Evolutionary conservation across 2,888 invertebrate genomes (phyloP), one percentile per base, ranked within the genome.

Genomic region (Emmelina monodactyla): DNA sequence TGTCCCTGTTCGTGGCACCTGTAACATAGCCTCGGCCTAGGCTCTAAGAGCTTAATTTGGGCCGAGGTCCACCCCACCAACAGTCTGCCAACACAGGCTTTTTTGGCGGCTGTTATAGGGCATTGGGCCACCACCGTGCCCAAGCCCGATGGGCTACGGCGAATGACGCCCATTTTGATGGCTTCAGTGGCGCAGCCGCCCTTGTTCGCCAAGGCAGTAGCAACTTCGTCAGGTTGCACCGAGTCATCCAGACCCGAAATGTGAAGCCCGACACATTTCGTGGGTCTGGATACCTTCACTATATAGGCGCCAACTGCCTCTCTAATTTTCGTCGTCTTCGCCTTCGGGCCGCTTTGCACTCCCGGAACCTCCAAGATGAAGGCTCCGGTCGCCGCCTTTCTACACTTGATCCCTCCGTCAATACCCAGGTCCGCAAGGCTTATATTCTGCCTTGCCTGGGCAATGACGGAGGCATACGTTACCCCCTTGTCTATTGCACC

Each of bases 341-440:
- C n/a, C n/a, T n/a, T n/a, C n/a, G 3, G 5, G 12, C 10, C 9
- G 14, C 30, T 30, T 14, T 12, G 9, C 2, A 14, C 5, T 3
- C 30, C 30, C 2, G 30, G 30, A 13, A 30, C 30, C 14, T 30
- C 30, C 30, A 30, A 30, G 5, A 30, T 14, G n/a, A n/a, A n/a
- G n/a, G n/a, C n/a, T n/a, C n/a, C n/a, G n/a, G n/a, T n/a, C n/a
- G n/a, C n/a, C n/a, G n/a, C n/a, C n/a, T n/a, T n/a, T n/a, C n/a
- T n/a, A n/a, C n/a, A n/a, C n/a, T n/a, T n/a, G n/a, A n/a, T n/a
- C n/a, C n/a, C 10, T 3, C 4, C 30, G 5, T 3, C 30, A 30
- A 30, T 30, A 9, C 30, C 30, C 12, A 6, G 13, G 14, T 14
- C 30, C 2, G 30, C 5, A 14, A 30, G 30, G 13, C 14, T 14